Evolutionary conservation across 2,888 invertebrate species (phyloP).

Genomic region (Thera obeliscata): DNA sequence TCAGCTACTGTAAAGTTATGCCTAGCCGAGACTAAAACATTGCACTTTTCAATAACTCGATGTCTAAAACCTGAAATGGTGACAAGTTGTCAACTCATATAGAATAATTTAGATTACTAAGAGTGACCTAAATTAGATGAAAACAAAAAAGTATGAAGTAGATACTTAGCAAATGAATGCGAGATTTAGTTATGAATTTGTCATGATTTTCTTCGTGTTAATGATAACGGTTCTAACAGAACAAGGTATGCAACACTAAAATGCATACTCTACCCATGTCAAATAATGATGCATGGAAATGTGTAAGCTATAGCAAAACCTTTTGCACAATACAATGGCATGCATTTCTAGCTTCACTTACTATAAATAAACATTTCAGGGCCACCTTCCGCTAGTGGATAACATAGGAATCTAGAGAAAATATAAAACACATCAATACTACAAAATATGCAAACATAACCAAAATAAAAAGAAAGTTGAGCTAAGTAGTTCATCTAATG

Average conservation of each 20-base stretch:
- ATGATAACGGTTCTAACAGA: neutral
- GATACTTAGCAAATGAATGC: too few relatives aligned
- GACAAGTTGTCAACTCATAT: too few relatives aligned
- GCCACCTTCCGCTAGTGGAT: neutral
- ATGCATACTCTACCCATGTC: neutral
- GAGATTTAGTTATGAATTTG: too few relatives aligned
- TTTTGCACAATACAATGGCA: neutral
- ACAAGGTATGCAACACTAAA: neutral
- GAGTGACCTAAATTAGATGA: too few relatives aligned
- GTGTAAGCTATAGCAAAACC: neutral
- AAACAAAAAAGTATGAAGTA: too few relatives aligned
- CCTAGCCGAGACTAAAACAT: too few relatives aligned
- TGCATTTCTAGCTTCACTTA: conserved; percentile 21
- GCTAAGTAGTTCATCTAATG: conserved; percentile 15
- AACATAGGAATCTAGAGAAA: conserved; percentile 24
- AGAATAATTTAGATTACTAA: too few relatives aligned
- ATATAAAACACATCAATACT: conserved; percentile 18
- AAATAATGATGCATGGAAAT: neutral
- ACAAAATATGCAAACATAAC: conserved; percentile 22
- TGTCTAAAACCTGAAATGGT: too few relatives aligned
- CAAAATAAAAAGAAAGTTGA: conserved; percentile 22
- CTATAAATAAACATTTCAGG: conserved; percentile 1
- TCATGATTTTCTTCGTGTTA: neutral
- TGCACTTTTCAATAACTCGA: too few relatives aligned
- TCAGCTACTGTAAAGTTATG: too few relatives aligned